Evolutionary conservation across 2,113 vertebrate genomes (phyloP).

Genomic region (Malaclemys terrapin): DNA sequence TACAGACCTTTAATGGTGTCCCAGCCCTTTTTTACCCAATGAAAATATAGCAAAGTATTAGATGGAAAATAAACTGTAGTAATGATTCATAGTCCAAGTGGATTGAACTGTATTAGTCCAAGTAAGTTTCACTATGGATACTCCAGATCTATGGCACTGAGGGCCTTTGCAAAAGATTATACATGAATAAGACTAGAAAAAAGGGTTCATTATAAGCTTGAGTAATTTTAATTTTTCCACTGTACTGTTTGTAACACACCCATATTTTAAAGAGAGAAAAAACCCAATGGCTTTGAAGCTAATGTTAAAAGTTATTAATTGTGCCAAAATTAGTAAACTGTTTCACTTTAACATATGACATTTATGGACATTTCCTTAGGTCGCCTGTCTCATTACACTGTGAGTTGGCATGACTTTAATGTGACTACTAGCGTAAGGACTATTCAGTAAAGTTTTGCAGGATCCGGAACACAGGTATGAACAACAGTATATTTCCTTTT

Average conservation of each 20-base stretch:
- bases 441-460: background rate
- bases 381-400: background rate
- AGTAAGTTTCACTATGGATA: background rate
- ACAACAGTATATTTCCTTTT: background rate
- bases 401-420: background rate
- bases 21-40: background rate
- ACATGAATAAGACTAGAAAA: background rate
- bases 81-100: background rate
- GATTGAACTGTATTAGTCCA: background rate
- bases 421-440: background rate
- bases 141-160: background rate
- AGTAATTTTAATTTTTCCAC: background rate
- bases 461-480: background rate
- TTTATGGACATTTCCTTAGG: background rate
- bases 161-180: background rate
- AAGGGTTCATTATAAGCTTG: background rate
- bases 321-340: background rate
- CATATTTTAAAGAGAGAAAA: background rate
- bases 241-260: background rate
- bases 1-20: background rate
- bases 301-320: background rate
- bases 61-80: accelerated
- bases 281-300: background rate
- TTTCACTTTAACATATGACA: accelerated
- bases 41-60: accelerated